These are phyloP conservation scores for Perdita meconis DNA, from an alignment of 2,888 invertebrate species.

Conservation along the genomic window DNA sequence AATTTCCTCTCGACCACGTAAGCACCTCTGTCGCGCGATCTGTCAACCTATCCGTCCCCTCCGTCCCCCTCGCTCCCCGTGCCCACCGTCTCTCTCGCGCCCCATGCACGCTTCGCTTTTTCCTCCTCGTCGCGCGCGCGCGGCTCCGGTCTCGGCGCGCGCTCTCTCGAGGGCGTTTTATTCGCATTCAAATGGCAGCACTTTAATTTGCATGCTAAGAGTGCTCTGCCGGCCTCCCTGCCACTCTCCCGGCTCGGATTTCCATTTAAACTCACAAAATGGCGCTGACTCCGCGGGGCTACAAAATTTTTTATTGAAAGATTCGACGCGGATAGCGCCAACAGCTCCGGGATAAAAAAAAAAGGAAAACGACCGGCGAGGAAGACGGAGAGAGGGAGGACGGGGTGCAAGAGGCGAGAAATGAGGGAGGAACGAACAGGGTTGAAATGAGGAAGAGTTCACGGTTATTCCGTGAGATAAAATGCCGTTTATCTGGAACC, in stretches of 20 bases:
- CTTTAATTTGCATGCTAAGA: slow-evolving; percentile 85
- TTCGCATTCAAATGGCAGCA: slow-evolving; percentile 84
- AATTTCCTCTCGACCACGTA: slow-evolving; percentile 76
- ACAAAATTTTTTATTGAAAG: slow-evolving; percentile 84
- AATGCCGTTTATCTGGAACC: slow-evolving; percentile 78
- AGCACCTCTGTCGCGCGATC: slow-evolving; percentile 78
- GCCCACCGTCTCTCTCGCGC: slow-evolving; percentile 26
- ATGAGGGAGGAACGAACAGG: slow-evolving; percentile 39
- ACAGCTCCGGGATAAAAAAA: slow-evolving; percentile 55
- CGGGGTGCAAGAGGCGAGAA: slow-evolving; percentile 45
- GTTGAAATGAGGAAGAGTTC: slow-evolving; percentile 54
- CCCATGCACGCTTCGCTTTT: neutral
- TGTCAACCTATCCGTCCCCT: slow-evolving; percentile 73
- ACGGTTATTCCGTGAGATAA: slow-evolving; percentile 79
- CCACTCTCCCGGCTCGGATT: slow-evolving; percentile 77
- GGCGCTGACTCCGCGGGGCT: slow-evolving; percentile 83
- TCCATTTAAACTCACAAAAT: slow-evolving; percentile 84
- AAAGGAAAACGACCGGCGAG: slow-evolving; percentile 8
- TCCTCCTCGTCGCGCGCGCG: slow-evolving; percentile 21
- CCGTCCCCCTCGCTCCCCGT: slow-evolving; percentile 12
- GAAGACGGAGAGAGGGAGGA: neutral
- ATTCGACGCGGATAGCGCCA: slow-evolving; percentile 82
- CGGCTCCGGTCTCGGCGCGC: slow-evolving; percentile 22
- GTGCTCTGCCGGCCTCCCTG: slow-evolving; percentile 75
- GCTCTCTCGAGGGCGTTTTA: slow-evolving; percentile 79